phyloP scores from a whole-genome alignment of 2,113 vertebrate genomes.

The Bagarius yarrelli region DNA sequence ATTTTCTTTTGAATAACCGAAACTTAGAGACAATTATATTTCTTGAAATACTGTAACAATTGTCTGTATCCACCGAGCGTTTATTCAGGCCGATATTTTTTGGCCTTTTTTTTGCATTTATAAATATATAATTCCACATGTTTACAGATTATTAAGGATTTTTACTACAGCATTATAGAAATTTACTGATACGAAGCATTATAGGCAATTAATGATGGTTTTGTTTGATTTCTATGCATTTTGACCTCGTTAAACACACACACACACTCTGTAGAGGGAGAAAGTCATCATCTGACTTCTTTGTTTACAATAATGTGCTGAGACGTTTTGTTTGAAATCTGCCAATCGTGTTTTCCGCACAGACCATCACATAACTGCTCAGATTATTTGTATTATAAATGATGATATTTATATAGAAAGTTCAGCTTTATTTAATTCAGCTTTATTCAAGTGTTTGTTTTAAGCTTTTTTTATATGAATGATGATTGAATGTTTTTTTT shows the following conservation, averaged over 20 bases:
- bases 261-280: not conserved
- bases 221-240: conserved; percentile 21
- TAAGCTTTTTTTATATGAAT: not conserved
- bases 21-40: not conserved
- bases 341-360: not conserved
- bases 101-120: not conserved
- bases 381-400: not conserved
- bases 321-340: not conserved
- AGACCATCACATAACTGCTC: not conserved
- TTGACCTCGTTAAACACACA: not conserved
- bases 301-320: not conserved
- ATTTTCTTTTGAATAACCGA: not conserved
- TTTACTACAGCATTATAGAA: not conserved
- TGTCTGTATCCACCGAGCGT: not conserved
- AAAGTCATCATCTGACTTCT: not conserved
- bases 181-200: not conserved
- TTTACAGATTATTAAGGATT: conserved; percentile 2
- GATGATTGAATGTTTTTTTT: not conserved
- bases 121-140: not conserved
- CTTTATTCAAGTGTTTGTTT: not conserved
- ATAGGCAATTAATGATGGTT: not conserved
- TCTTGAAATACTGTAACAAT: not conserved
- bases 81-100: not conserved
- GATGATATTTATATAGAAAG: not conserved
- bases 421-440: too few relatives aligned